These are phyloP conservation scores for Hypsopygia costalis DNA, from an alignment of 2,888 invertebrate species.

Conservation along the genomic window DNA sequence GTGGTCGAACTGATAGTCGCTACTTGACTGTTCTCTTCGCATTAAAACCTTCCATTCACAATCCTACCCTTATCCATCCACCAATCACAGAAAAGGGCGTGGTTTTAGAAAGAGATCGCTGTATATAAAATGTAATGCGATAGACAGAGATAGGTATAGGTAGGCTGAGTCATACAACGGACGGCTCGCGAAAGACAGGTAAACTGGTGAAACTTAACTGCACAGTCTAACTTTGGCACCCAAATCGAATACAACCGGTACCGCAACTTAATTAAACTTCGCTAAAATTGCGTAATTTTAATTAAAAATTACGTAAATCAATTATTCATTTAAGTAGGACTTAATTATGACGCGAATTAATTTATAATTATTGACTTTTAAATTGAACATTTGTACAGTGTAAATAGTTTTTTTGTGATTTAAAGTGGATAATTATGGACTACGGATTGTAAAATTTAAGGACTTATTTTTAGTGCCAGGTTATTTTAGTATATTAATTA, in stretches of 20 bases:
- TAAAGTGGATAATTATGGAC: no score
- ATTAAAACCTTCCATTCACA: conserved; percentile 13
- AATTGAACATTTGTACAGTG: conserved; percentile 7
- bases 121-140: background rate
- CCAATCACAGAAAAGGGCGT: conserved; percentile 46
- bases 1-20: conserved; percentile 8
- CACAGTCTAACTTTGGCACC: conserved; percentile 42
- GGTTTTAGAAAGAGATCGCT: conserved; percentile 30
- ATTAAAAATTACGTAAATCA: no score
- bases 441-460: no score
- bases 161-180: conserved; percentile 31
- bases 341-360: background rate
- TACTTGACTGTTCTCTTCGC: conserved; percentile 11
- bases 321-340: background rate
- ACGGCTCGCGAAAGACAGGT: conserved; percentile 26
- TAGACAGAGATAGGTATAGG: conserved; percentile 25
- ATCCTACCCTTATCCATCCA: conserved; percentile 17
- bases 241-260: conserved; percentile 23
- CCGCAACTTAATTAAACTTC: conserved; percentile 2
- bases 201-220: conserved; percentile 25
- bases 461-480: no score
- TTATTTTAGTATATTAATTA: no score
- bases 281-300: background rate
- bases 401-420: conserved; percentile 1
- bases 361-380: background rate